A percentile compares a stretch with the other conserved stretches of the same genome.
phyloP scores from a whole-genome alignment of 1,140 invertebrate genomes.

The Drosophila seguyi region DNA sequence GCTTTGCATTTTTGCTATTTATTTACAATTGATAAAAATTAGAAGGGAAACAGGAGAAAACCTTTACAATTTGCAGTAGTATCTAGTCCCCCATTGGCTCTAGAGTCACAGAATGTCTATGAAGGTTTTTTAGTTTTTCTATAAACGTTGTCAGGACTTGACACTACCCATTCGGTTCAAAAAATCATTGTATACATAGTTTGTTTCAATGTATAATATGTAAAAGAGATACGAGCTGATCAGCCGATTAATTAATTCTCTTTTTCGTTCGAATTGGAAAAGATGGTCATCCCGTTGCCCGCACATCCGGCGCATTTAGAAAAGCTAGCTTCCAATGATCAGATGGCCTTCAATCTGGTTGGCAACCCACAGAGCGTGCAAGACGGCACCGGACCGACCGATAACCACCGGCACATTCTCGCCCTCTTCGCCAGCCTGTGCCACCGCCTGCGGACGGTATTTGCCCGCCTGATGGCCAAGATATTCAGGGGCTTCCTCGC shows the following conservation, averaged over 20 bases:
- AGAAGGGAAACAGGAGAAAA: too few relatives aligned
- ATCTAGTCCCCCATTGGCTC: neutral
- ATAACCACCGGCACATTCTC: neutral
- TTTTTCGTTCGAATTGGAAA: neutral
- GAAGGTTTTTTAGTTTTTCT: neutral
- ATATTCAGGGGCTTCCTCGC: neutral
- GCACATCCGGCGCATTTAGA: conserved; percentile 1
- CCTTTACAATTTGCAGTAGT: neutral
- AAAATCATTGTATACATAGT: conserved; percentile 1
- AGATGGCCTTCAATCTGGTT: conserved; percentile 2
- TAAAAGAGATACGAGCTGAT: neutral
- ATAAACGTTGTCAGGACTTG: neutral
- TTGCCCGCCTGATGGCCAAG: conserved; percentile 14
- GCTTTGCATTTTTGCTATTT: too few relatives aligned
- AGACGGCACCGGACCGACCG: neutral
- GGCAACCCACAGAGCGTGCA: neutral
- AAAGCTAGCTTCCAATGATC: conserved; percentile 5
- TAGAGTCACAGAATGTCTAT: neutral
- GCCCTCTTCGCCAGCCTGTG: conserved; percentile 15
- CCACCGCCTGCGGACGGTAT: neutral
- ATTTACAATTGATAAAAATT: too few relatives aligned
- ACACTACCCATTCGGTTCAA: neutral
- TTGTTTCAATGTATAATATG: conserved; percentile 2
- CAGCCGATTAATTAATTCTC: neutral
- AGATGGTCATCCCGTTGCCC: conserved; percentile 22